A percentile compares a stretch with the other conserved stretches of the same genome.
phyloP scores from a whole-genome alignment of 2,113 vertebrate genomes.

The Muntiacus reevesi region DNA sequence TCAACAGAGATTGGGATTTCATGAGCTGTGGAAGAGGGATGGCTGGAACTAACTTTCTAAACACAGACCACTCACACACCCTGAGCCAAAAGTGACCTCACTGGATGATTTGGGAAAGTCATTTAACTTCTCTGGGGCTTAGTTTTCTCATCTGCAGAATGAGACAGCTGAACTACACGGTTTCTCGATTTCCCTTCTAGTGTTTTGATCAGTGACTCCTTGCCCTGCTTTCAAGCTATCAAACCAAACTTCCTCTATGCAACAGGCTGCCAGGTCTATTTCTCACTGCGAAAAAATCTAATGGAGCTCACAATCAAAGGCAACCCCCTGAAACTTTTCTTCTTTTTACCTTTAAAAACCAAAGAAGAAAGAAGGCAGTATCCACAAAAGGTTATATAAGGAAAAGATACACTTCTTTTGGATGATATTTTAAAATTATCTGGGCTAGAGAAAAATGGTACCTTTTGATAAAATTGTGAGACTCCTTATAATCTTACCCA shows the following conservation, averaged over 20 bases:
- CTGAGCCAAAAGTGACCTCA: background rate
- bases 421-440: slow-evolving; percentile 62
- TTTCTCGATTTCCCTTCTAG: background rate
- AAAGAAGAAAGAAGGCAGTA: slow-evolving; percentile 43
- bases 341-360: slow-evolving; percentile 41
- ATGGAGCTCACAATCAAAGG: slow-evolving; percentile 36
- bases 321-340: slow-evolving; percentile 44
- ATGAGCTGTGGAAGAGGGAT: background rate
- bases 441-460: slow-evolving; percentile 52
- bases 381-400: slow-evolving; percentile 46
- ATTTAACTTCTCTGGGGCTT: background rate
- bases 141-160: background rate
- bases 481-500: slow-evolving; percentile 21
- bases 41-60: background rate
- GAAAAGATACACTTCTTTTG: slow-evolving; percentile 42
- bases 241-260: background rate
- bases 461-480: slow-evolving; percentile 48
- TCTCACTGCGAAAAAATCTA: background rate
- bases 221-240: background rate
- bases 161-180: background rate
- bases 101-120: background rate
- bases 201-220: background rate
- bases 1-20: background rate
- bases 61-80: background rate
- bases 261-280: slow-evolving; percentile 26